Evolutionary conservation across 2,113 vertebrate genomes (phyloP).

Genomic region (Xyliphius kryptos): DNA sequence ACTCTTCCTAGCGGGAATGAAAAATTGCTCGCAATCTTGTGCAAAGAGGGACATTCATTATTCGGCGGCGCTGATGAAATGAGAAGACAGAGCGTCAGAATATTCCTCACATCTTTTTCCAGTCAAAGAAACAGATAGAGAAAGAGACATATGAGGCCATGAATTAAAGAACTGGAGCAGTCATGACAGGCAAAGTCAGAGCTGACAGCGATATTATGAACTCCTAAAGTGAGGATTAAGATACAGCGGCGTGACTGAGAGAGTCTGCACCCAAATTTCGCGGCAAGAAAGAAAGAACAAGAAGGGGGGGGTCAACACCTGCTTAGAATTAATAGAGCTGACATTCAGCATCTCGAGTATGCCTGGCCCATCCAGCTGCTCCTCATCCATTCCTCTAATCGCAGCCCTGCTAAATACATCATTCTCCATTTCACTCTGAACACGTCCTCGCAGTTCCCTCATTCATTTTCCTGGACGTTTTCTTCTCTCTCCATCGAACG

Average conservation of each 20-base stretch:
- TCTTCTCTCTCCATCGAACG: conserved; percentile 46
- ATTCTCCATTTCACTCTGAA: conserved; percentile 45
- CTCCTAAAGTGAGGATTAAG: conserved; percentile 34
- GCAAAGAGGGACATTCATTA: too few species aligned
- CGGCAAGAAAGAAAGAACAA: conserved; percentile 16
- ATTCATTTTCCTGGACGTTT: conserved; percentile 46
- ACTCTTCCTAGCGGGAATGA: too few species aligned
- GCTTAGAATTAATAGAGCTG: conserved; percentile 43
- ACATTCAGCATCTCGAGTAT: conserved; percentile 40
- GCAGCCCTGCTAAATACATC: conserved; percentile 53
- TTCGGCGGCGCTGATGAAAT: too few species aligned
- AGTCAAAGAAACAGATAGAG: too few species aligned
- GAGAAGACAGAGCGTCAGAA: too few species aligned
- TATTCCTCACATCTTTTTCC: too few species aligned
- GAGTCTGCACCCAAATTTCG: conserved; percentile 14
- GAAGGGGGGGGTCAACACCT: conserved; percentile 24
- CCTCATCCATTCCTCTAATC: too few species aligned
- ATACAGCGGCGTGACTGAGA: conserved; percentile 27
- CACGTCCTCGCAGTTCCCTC: conserved; percentile 40
- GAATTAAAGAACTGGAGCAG: conserved; percentile 27
- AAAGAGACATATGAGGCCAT: conserved; percentile 14
- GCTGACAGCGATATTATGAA: conserved; percentile 30
- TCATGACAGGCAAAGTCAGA: conserved; percentile 20
- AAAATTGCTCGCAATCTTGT: too few species aligned
- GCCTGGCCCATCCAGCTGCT: conserved; percentile 53